Conservation (phyloP, 2,888 invertebrate species). For the Papilio elwesi region DNA sequence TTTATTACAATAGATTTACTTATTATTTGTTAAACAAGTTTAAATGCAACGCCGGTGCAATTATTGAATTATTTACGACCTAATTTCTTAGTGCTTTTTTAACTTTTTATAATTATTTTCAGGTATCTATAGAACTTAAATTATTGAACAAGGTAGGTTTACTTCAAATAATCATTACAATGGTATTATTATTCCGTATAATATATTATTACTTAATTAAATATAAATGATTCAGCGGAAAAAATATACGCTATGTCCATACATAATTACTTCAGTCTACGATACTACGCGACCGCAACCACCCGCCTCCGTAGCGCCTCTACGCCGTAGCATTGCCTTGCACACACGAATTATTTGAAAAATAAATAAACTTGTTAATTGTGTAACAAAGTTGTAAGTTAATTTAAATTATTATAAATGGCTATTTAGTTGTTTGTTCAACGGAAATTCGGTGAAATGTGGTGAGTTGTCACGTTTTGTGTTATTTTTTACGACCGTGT, state of each 20-base stretch:
- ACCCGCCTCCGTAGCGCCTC: conserved; percentile 54
- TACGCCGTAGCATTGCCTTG: conserved; percentile 55
- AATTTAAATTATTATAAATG: not conserved
- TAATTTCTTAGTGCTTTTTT: too few relatives aligned
- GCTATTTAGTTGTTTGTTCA: not conserved
- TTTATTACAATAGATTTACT: too few relatives aligned
- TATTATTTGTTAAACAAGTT: too few relatives aligned
- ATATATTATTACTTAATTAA: not conserved
- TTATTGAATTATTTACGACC: too few relatives aligned
- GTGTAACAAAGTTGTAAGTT: conserved; percentile 35
- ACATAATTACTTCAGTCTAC: conserved; percentile 49
- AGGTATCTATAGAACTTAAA: not conserved
- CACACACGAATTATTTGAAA: conserved; percentile 37
- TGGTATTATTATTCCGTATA: not conserved
- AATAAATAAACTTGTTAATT: conserved; percentile 41
- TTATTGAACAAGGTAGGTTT: not conserved
- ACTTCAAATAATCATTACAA: not conserved
- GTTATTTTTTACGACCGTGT: conserved; percentile 9
- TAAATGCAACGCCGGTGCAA: too few relatives aligned
- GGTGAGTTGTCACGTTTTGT: conserved; percentile 30
- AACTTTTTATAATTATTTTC: not conserved
- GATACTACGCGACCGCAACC: conserved; percentile 57
- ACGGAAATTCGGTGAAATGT: conserved; percentile 7
- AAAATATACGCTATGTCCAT: conserved; percentile 36
- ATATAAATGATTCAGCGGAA: not conserved